Base-by-base conservation (phyloP, 2,113 vertebrate species). In the Heptranchias perlo region DNA sequence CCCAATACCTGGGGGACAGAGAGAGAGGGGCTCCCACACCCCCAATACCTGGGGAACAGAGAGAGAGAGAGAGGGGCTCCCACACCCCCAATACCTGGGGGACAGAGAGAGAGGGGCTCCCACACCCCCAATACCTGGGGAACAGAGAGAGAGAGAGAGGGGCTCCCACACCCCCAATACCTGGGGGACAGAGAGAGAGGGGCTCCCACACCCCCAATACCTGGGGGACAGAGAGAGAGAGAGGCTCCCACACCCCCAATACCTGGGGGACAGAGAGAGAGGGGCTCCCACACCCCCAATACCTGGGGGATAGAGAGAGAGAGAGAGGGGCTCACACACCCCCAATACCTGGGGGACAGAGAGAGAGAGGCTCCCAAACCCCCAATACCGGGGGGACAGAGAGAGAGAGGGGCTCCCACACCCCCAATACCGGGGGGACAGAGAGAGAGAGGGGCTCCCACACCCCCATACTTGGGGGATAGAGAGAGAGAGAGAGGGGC, bases 401-500 rank as follows among this genome's bases (percentile, higher is more conserved):
- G n/a, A n/a, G n/a, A n/a, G n/a, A n/a, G 35, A 78, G 8, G 31
- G 8, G 35, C 73, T 35, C 49, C 25, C 18, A 0, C 82, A 6
- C 14, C 49, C 39, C 44, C 89, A 67, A 47, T 39, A 61, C 52
- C 64, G 52, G 61, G 16, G 76, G 28, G 1, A 73, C 31, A 39
- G n/a, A n/a, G n/a, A n/a, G n/a, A n/a, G n/a, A n/a, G n/a, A 64
- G 4, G 3, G 25, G 62, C 0, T 96, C 67, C 0, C 49, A 31
- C 0, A 23, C 35, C 58, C n/a, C 0, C 96, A 5, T 97, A 0
- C 96, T 96, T 97, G 96, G 97, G 76, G 97, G 96, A 54, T 96
- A 96, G n/a, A n/a, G n/a, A n/a, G n/a, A n/a, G n/a, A n/a, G n/a
- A n/a, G n/a, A n/a, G 25, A 23, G 95, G 76, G 6, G 6, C 67